Evolutionary conservation across 2,113 vertebrate species (phyloP).

Genomic region (Macrotis lagotis): DNA sequence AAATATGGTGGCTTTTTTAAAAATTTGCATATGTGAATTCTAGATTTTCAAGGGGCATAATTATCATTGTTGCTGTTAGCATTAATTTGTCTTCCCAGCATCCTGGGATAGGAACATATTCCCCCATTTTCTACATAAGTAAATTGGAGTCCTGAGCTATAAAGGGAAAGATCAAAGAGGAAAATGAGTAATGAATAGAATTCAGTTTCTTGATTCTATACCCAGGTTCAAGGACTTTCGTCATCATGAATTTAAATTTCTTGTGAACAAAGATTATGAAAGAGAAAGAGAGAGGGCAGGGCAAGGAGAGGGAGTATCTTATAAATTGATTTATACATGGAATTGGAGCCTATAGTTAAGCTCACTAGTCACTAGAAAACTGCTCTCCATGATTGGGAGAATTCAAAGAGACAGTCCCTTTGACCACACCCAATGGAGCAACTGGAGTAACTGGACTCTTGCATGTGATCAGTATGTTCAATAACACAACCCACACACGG

Average conservation of each 20-base stretch:
- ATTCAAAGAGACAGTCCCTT: constrained; percentile 3
- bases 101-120: background rate
- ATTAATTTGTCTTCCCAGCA: background rate
- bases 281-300: too few species aligned
- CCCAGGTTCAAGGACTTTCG: background rate
- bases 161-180: background rate
- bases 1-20: background rate
- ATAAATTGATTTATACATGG: rapidly evolving
- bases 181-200: background rate
- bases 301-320: background rate
- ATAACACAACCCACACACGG: background rate
- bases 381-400: background rate
- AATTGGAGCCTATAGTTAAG: background rate
- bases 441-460: background rate
- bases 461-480: background rate
- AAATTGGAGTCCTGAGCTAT: background rate
- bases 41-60: background rate
- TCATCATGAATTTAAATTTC: background rate
- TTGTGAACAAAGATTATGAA: background rate
- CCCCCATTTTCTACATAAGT: background rate
- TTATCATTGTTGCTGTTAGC: background rate
- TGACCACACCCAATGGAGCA: background rate
- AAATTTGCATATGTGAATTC: background rate
- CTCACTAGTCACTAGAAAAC: background rate
- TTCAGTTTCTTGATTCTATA: background rate